A percentile compares a stretch with the other conserved stretches of the same genome.
These are phyloP conservation scores for Callocephalon fimbriatum DNA, from an alignment of 2,113 vertebrate species.

Conservation along the genomic window DNA sequence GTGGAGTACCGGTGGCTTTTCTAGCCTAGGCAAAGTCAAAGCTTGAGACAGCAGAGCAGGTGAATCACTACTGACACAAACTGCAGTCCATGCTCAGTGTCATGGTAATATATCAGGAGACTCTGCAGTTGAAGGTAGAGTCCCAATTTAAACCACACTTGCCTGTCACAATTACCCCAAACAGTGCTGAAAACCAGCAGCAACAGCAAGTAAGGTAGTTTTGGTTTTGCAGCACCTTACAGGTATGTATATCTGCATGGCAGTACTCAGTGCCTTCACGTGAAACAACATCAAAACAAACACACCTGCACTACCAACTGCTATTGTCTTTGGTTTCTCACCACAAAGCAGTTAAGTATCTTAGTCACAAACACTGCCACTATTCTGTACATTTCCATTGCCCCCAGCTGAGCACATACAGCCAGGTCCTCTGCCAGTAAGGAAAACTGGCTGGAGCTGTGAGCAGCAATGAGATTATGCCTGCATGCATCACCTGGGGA, in stretches of 20 bases:
- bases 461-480: neutral
- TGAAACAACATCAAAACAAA: neutral
- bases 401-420: neutral
- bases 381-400: neutral
- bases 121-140: neutral
- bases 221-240: neutral
- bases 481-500: neutral
- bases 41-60: neutral
- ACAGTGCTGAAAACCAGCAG: neutral
- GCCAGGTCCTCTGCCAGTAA: neutral
- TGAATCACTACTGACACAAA: neutral
- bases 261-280: neutral
- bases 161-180: neutral
- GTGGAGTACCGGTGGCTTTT: neutral
- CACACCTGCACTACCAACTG: neutral
- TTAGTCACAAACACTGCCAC: neutral
- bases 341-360: neutral
- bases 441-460: neutral
- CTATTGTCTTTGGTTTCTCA: neutral
- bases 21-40: neutral
- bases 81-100: neutral
- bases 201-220: neutral
- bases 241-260: neutral
- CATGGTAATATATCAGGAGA: neutral
- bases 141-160: neutral